Conservation (phyloP, 2,888 invertebrate genomes). For the Cataglyphis altisquamis region DNA sequence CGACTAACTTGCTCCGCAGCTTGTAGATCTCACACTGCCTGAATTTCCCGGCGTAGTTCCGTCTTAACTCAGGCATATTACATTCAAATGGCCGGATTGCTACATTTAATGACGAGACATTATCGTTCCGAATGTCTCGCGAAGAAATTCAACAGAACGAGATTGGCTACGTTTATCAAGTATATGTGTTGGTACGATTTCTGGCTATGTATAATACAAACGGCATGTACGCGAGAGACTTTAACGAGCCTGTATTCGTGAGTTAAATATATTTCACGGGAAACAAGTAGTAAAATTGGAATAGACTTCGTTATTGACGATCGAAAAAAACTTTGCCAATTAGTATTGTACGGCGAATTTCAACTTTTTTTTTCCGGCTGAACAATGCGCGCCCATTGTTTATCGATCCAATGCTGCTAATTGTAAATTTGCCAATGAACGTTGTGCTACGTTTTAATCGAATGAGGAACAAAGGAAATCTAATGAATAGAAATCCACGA, state of each 20-base stretch:
- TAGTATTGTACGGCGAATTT: conserved; percentile 33
- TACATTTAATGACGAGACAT: conserved; percentile 49
- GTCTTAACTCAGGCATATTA: conserved; percentile 50
- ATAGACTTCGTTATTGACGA: conserved; percentile 42
- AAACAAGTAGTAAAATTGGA: conserved; percentile 36
- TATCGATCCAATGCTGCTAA: conserved; percentile 3
- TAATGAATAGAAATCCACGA: not conserved
- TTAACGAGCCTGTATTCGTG: not conserved
- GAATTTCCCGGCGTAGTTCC: conserved; percentile 53
- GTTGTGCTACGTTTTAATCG: not conserved
- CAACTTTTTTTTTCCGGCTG: conserved; percentile 28
- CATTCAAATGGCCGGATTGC: conserved; percentile 54
- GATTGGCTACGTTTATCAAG: conserved; percentile 42
- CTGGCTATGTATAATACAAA: not conserved
- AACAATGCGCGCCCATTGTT: conserved; percentile 18
- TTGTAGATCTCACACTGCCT: conserved; percentile 45
- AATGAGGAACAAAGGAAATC: not conserved
- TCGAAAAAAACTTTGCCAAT: conserved; percentile 45
- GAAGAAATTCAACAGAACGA: conserved; percentile 45
- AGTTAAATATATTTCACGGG: conserved; percentile 24
- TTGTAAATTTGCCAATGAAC: conserved; percentile 16
- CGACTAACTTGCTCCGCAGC: conserved; percentile 58
- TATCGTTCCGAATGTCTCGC: conserved; percentile 41
- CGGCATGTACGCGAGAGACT: not conserved
- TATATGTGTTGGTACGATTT: conserved; percentile 29